Conservation (phyloP, 2,888 invertebrate genomes). For the Empis stercorea region DNA sequence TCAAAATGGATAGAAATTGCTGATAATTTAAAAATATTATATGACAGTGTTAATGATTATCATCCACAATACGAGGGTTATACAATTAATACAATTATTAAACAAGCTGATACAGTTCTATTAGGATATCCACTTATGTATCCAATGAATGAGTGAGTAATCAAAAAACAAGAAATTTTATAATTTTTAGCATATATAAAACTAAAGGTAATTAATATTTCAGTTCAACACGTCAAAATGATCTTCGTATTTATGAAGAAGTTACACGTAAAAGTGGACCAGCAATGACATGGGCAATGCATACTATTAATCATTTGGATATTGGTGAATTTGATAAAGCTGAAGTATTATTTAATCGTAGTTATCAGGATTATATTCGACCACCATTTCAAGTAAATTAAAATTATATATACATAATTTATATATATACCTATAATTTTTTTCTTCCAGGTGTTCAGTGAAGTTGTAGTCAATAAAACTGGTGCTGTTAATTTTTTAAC, state of each 20-base stretch:
- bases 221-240: slow-evolving; percentile 37
- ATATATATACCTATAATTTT: background rate
- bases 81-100: slow-evolving; percentile 36
- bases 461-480: slow-evolving; percentile 38
- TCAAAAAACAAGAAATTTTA: too few species aligned
- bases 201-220: background rate
- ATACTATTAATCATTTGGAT: slow-evolving; percentile 42
- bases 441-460: slow-evolving; percentile 42
- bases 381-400: slow-evolving; percentile 44
- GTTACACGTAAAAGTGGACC: slow-evolving; percentile 43
- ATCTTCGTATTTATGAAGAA: slow-evolving; percentile 42
- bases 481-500: slow-evolving; percentile 48
- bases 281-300: slow-evolving; percentile 54
- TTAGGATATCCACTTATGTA: slow-evolving; percentile 45
- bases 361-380: slow-evolving; percentile 41
- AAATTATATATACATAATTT: background rate
- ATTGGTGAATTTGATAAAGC: slow-evolving; percentile 36
- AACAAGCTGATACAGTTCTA: slow-evolving; percentile 47
- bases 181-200: background rate
- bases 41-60: slow-evolving; percentile 39
- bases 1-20: slow-evolving; percentile 36
- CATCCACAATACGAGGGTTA: slow-evolving; percentile 46
- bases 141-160: slow-evolving; percentile 38
- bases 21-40: slow-evolving; percentile 40
- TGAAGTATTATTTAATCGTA: slow-evolving; percentile 38